Percentiles rank a stretch among this genome's conserved stretches.
Conservation (phyloP, 2,113 vertebrate genomes). For the Callorhinus ursinus region DNA sequence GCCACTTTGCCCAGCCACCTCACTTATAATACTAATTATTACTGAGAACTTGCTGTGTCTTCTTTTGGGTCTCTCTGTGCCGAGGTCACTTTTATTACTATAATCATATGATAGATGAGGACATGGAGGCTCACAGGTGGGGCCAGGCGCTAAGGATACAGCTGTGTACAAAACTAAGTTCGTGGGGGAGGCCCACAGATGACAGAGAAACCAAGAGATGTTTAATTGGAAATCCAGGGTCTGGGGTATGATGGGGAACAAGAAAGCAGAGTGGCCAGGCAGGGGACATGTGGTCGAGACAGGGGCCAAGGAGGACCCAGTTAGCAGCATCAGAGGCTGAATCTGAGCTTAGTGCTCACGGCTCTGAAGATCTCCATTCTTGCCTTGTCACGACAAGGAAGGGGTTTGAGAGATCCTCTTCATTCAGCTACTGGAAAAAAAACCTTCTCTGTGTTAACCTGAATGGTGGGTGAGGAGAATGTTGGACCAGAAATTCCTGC, state of each 20-base stretch:
- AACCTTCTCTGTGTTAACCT: neutral
- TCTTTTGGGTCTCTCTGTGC: neutral
- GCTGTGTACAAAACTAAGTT: neutral
- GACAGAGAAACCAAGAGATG: neutral
- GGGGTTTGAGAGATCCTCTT: neutral
- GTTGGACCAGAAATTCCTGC: conserved; percentile 31
- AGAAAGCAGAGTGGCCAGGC: too few relatives aligned
- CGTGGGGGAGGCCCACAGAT: accelerated
- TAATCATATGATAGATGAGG: accelerated
- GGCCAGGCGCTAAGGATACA: neutral
- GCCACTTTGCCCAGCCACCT: accelerated
- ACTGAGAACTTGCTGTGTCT: neutral
- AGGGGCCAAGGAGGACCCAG: neutral
- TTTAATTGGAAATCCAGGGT: accelerated
- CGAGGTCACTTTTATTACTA: neutral
- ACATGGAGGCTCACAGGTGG: accelerated
- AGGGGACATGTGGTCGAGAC: accelerated
- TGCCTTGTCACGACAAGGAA: neutral
- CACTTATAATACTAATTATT: too few relatives aligned
- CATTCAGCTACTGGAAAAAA: neutral
- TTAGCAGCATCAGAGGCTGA: accelerated
- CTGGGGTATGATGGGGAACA: neutral
- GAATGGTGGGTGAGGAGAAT: neutral
- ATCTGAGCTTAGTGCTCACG: neutral
- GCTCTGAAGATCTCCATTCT: accelerated